A percentile compares a stretch with the other conserved stretches of the same genome.
Conservation (phyloP, 2,888 invertebrate species). For the Folsomia candida region DNA sequence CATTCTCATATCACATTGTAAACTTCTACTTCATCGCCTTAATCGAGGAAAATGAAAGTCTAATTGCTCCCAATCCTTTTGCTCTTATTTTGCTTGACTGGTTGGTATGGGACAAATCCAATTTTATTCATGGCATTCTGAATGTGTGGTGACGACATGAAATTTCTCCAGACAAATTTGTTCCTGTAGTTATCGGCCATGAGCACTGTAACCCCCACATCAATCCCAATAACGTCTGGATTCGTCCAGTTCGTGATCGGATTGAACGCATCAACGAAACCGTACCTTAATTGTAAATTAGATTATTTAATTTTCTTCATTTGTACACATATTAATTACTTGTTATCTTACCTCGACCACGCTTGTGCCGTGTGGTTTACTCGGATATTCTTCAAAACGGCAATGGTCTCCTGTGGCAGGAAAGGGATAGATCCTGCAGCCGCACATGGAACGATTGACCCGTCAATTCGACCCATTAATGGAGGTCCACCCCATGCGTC, state of each 20-base stretch:
- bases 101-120: slow-evolving; percentile 21
- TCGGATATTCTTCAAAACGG: slow-evolving; percentile 35
- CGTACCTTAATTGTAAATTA: slow-evolving; percentile 20
- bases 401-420: slow-evolving; percentile 41
- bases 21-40: background rate
- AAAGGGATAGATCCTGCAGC: slow-evolving; percentile 46
- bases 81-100: background rate
- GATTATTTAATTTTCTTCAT: slow-evolving; percentile 6
- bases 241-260: slow-evolving; percentile 44
- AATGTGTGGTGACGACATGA: slow-evolving; percentile 42
- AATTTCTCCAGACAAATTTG: slow-evolving; percentile 41
- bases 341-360: slow-evolving; percentile 16
- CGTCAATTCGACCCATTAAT: slow-evolving; percentile 39
- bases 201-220: slow-evolving; percentile 43
- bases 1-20: no score
- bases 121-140: slow-evolving; percentile 35
- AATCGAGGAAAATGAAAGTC: background rate
- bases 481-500: slow-evolving; percentile 45
- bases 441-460: slow-evolving; percentile 47
- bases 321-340: no score
- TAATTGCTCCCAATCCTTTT: background rate
- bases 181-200: slow-evolving; percentile 47
- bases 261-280: slow-evolving; percentile 48
- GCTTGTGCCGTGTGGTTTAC: slow-evolving; percentile 34
- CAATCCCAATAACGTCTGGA: slow-evolving; percentile 47